phyloP scores from a whole-genome alignment of 2,797 vertebrate genomes.

The Clarias fuscus region DNA sequence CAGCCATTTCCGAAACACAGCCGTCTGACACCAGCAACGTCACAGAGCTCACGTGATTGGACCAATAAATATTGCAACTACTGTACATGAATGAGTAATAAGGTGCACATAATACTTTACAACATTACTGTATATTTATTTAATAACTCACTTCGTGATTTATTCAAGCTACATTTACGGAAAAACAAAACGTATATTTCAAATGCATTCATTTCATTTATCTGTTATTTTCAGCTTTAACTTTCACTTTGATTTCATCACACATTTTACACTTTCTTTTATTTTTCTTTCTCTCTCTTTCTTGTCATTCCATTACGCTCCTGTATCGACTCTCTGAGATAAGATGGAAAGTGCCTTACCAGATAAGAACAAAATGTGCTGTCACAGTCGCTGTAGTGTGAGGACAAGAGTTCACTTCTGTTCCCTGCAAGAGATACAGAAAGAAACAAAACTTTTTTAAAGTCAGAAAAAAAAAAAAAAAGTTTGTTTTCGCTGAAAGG shows the following conservation, averaged over 20 bases:
- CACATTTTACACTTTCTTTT: not conserved
- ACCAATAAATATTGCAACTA: not conserved
- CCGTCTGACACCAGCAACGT: not conserved
- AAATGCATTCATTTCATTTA: not conserved
- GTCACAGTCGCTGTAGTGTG: slow-evolving; percentile 21
- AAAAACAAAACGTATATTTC: not conserved
- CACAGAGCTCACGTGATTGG: not conserved
- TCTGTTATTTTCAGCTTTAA: not conserved
- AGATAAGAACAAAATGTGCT: slow-evolving; percentile 12
- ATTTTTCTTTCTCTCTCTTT: not conserved
- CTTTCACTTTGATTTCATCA: not conserved
- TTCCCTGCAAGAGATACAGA: slow-evolving; percentile 32
- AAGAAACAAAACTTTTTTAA: not conserved
- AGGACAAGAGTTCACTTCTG: slow-evolving; percentile 19
- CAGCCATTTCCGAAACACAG: not conserved
- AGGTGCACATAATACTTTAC: not conserved
- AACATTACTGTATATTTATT: not conserved
- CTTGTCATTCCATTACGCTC: not conserved
- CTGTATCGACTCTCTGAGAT: not conserved
- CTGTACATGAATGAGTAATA: too few species aligned
- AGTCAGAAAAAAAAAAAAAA: not conserved
- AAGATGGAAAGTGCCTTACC: slow-evolving; percentile 29
- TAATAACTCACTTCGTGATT: not conserved
- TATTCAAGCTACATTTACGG: not conserved
- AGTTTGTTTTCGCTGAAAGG: not conserved